Evolutionary conservation across 2,113 vertebrate species (phyloP), one percentile per base, ranked within the genome.

Genomic region (Ammodytes dubius): DNA sequence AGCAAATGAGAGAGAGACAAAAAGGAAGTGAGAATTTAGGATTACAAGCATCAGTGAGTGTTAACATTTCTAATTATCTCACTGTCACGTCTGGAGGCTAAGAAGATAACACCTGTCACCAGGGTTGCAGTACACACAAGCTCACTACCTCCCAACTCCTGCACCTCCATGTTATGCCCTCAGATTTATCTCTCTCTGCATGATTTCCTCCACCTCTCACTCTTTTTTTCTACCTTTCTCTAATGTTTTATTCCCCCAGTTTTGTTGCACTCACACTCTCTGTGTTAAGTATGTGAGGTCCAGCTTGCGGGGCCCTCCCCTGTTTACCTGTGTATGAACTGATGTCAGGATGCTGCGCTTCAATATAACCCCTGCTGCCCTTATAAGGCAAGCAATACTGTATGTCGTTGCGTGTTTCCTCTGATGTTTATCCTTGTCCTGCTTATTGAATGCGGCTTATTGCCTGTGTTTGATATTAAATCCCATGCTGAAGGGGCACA

Each of bases 21-120:
- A 74, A 52, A 66, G 59, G 90, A 70, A 88, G 37, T 59, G 83
- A 83, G 74, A 86, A 84, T 84, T 87, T 86, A 74, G 81, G 78
- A 69, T 81, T 80, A 89, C 79, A 82, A 87, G 86, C 89, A 87
- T 77, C 89, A 87, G 70, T 78, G 77, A 84, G 75, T 91, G 85
- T 85, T 92, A 90, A 90, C 85, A 84, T 91, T 89, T 90, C 81
- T 90, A 90, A 92, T 92, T 90, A 91, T 89, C 88, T 87, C 86
- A 91, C 79, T 89, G 87, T 90, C 91, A 90, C 82, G 74, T 92
- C 84, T 91, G 81, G 81, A 86, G 82, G 87, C 76, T 91, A 89
- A 89, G 81, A 92, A 79, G 88, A 90, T 91, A 91, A 89, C 86
- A 91, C 92, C 90, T 92, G 82, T 93, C 90, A 92, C 83, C 76